Evolutionary conservation across 53 echinoderm and acorn worm genomes (phyloP).

Genomic region (Pentamera pediparva): DNA sequence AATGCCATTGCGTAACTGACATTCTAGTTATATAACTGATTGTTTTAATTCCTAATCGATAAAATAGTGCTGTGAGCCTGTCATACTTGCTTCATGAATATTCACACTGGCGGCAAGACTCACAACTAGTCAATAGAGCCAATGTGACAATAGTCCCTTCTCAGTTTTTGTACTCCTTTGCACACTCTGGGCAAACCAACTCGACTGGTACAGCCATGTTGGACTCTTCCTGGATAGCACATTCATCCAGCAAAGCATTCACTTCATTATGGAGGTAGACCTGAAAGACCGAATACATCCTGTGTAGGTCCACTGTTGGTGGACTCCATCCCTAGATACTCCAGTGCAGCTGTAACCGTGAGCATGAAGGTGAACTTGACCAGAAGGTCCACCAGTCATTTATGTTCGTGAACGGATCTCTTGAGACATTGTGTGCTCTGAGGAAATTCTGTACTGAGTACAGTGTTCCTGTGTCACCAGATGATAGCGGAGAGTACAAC

Average conservation of each 20-base stretch:
- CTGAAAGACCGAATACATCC: neutral
- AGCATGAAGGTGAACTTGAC: conserved; percentile 22
- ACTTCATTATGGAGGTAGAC: neutral
- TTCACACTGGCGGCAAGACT: too few relatives aligned
- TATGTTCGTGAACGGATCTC: conserved; percentile 28
- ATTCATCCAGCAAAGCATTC: neutral
- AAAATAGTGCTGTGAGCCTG: too few relatives aligned
- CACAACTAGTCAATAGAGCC: too few relatives aligned
- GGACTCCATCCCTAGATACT: conserved; percentile 19
- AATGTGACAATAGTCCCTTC: too few relatives aligned
- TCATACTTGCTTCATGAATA: too few relatives aligned
- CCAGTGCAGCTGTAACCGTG: neutral
- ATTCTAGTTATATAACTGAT: too few relatives aligned
- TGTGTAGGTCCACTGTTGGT: neutral
- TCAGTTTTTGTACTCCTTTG: conserved; percentile 13
- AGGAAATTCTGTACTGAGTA: conserved; percentile 35
- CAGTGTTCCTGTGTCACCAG: conserved; percentile 34
- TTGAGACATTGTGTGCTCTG: conserved; percentile 27
- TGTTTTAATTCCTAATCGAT: too few relatives aligned
- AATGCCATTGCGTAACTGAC: too few relatives aligned
- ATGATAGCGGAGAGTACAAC: conserved; percentile 29
- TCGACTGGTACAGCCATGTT: neutral
- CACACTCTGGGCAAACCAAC: neutral
- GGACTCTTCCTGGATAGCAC: conserved; percentile 13
- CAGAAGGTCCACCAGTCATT: conserved; percentile 35